Evolutionary conservation across 2,113 vertebrate species (phyloP), one percentile per base, ranked within the genome.

Genomic region (Embiotoca jacksoni): DNA sequence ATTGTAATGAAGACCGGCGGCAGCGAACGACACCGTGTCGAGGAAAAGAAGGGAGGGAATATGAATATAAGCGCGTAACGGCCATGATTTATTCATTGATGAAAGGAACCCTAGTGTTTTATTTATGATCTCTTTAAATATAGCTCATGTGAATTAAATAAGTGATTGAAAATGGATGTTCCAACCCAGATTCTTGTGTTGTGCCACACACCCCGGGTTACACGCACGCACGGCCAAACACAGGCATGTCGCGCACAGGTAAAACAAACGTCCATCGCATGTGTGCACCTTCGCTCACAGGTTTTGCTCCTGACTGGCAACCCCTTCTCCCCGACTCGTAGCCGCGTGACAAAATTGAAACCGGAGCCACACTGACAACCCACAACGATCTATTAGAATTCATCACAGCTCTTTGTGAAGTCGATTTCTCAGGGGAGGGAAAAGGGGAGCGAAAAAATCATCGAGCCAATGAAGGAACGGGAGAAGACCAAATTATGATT

Each of bases 121-220:
- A 93, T 94, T 92, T 65, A 93, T 91, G 80, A 58, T 68, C 37
- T 80, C 44, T 90, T 92, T 91, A 93, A 92, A 93, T 88, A 89
- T 91, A 94, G 87, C 86, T 83, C 81, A 46, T 79, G 70, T 87
- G 82, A 90, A 90, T 91, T 86, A 83, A 89, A 89, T 84, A 84
- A 85, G 71, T 87, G 78, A 91, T 77, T 87, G 81, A 82, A 80
- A 89, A 88, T 85, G 73, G 79, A 88, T 79, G 78, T 82, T 80
- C 72, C 65, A 83, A 73, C 81, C 85, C 74, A 86, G 52, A 79
- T 78, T 84, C 72, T 60, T 61, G 74, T 62, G 56, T 56, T 23
- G 64, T 49, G 37, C 39, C 23, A 61, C 70, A 86, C 80, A 88
- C n/a, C 53, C 53, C 23, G 23, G 23, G 23, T 23, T 23, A 23